Conservation (phyloP, 2,888 invertebrate genomes). For the Phania funesta region DNA sequence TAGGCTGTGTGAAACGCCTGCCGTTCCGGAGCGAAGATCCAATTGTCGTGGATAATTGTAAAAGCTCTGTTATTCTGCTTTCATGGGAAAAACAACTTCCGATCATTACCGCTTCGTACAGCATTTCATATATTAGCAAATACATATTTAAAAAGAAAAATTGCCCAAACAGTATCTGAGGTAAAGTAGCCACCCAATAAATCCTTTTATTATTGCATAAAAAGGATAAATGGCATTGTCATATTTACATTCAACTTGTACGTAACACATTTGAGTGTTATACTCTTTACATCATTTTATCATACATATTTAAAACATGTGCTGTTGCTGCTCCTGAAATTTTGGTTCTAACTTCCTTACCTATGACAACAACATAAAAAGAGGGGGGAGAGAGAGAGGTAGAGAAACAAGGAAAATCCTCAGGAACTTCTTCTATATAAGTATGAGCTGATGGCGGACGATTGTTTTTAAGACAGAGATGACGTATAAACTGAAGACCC, state of each 20-base stretch:
- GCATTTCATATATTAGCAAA: too few relatives aligned
- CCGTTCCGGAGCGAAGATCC: too few relatives aligned
- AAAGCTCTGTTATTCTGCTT: too few relatives aligned
- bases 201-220: too few relatives aligned
- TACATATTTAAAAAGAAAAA: too few relatives aligned
- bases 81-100: too few relatives aligned
- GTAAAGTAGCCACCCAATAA: too few relatives aligned
- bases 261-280: neutral
- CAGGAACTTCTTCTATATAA: neutral
- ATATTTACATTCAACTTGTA: neutral
- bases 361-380: conserved; percentile 3
- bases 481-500: conserved; percentile 29
- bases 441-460: conserved; percentile 15
- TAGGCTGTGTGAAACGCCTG: too few relatives aligned
- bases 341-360: neutral
- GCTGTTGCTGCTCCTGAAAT: conserved; percentile 4
- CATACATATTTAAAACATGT: conserved; percentile 33
- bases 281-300: conserved; percentile 3
- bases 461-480: neutral
- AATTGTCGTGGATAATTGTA: too few relatives aligned
- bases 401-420: neutral
- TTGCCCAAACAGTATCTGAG: too few relatives aligned
- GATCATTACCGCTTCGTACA: too few relatives aligned
- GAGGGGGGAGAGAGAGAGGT: neutral
- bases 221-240: neutral